Evolutionary conservation across 2,113 vertebrate species (phyloP).

Genomic region (Pseudopipra pipra): DNA sequence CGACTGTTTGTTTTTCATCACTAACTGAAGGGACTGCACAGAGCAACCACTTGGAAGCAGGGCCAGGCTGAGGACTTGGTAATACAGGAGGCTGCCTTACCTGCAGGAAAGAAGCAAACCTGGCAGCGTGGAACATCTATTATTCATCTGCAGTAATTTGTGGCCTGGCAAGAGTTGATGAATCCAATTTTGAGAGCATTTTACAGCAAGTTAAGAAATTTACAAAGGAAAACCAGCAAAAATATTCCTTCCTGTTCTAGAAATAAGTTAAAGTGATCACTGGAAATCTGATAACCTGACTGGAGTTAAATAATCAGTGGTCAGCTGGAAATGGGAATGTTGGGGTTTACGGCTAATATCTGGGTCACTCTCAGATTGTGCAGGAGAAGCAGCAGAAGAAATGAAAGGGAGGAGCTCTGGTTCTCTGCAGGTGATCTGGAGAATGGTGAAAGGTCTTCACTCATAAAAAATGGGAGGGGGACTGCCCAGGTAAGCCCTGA

Average conservation of each 20-base stretch:
- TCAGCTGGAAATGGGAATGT: not conserved
- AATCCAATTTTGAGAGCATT: not conserved
- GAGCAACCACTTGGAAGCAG: not conserved
- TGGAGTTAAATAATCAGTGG: not conserved
- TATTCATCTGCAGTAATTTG: not conserved
- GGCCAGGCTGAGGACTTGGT: not conserved
- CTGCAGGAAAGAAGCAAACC: not conserved
- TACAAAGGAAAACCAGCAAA: not conserved
- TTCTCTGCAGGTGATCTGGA: not conserved
- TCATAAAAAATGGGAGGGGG: not conserved
- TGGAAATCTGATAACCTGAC: not conserved
- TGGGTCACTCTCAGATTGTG: not conserved
- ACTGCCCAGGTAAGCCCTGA: not conserved
- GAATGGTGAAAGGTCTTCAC: not conserved
- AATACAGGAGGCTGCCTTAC: not conserved
- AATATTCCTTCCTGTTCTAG: not conserved
- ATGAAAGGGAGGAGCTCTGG: not conserved
- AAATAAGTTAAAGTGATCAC: not conserved
- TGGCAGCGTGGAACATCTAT: not conserved
- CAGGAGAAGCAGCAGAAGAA: not conserved
- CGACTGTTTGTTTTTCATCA: not conserved
- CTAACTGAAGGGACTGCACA: not conserved
- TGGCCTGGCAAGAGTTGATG: constrained; percentile 3
- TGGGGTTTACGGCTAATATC: not conserved
- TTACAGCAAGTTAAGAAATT: not conserved